A percentile compares a stretch with the other conserved stretches of the same genome.
These are phyloP conservation scores for Lepidurus apus DNA, from an alignment of 1,140 invertebrate species.

Conservation along the genomic window DNA sequence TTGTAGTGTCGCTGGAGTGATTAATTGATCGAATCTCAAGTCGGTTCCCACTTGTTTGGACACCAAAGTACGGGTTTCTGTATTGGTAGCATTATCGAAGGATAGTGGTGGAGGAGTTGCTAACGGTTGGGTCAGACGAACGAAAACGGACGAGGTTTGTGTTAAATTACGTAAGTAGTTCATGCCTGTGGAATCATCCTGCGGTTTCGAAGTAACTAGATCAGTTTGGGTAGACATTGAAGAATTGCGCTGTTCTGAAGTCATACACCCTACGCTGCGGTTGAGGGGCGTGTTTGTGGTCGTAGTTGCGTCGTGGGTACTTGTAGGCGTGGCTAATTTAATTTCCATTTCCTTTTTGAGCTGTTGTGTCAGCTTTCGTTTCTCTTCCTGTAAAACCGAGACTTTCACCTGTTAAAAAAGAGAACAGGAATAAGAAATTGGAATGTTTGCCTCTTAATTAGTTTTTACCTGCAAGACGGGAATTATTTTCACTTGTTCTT, in stretches of 20 bases:
- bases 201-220: not conserved
- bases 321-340: constrained; percentile 32
- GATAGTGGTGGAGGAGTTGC: constrained; percentile 36
- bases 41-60: constrained; percentile 43
- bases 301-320: not conserved
- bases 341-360: constrained; percentile 41
- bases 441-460: not conserved
- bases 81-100: constrained; percentile 43
- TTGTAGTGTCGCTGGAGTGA: constrained; percentile 35
- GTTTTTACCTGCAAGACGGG: constrained; percentile 66
- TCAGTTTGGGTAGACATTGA: not conserved
- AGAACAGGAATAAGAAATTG: constrained; percentile 26
- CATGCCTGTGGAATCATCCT: not conserved
- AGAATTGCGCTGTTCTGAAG: not conserved
- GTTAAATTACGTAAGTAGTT: not conserved
- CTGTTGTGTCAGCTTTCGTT: constrained; percentile 57
- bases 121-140: constrained; percentile 39
- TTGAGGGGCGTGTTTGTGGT: not conserved
- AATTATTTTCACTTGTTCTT: constrained; percentile 76
- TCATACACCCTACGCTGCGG: not conserved
- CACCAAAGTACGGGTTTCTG: constrained; percentile 39
- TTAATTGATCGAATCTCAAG: constrained; percentile 35
- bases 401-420: constrained; percentile 55
- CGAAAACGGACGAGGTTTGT: constrained; percentile 38
- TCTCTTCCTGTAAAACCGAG: constrained; percentile 65